phyloP scores from a whole-genome alignment of 2,797 vertebrate species.

The Pelobates cultripes region DNA sequence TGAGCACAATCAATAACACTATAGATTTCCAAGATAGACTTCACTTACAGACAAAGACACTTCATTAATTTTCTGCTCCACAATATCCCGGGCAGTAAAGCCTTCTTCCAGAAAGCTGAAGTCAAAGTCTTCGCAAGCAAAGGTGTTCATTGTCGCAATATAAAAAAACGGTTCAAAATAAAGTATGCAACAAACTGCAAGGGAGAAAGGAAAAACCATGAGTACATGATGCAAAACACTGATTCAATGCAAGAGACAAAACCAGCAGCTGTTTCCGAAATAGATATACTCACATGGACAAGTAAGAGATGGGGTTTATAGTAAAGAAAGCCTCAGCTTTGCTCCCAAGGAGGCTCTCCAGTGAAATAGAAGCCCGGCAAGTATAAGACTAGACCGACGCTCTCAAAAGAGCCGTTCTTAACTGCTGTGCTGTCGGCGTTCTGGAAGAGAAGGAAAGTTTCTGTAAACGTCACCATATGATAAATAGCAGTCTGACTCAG shows the following conservation, averaged over 20 bases:
- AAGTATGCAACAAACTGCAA: conserved; percentile 66
- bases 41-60: conserved; percentile 85
- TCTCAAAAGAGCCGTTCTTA: conserved; percentile 69
- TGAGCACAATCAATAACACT: not conserved
- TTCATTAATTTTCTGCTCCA: conserved; percentile 96
- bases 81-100: conserved; percentile 89
- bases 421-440: conserved; percentile 68
- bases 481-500: not conserved
- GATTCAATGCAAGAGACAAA: not conserved
- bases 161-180: conserved; percentile 56
- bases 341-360: conserved; percentile 72
- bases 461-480: not conserved
- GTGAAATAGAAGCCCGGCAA: conserved; percentile 78
- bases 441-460: conserved; percentile 59
- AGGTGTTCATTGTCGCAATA: conserved; percentile 71
- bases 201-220: not conserved
- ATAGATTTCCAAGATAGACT: not conserved
- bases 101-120: conserved; percentile 93
- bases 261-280: not conserved
- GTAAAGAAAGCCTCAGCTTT: conserved; percentile 63
- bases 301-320: conserved; percentile 70
- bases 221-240: no score
- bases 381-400: conserved; percentile 77
- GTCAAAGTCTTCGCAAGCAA: conserved; percentile 77
- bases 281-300: conserved; percentile 70